phyloP scores from a whole-genome alignment of 2,113 vertebrate genomes.

The Noctilio leporinus region DNA sequence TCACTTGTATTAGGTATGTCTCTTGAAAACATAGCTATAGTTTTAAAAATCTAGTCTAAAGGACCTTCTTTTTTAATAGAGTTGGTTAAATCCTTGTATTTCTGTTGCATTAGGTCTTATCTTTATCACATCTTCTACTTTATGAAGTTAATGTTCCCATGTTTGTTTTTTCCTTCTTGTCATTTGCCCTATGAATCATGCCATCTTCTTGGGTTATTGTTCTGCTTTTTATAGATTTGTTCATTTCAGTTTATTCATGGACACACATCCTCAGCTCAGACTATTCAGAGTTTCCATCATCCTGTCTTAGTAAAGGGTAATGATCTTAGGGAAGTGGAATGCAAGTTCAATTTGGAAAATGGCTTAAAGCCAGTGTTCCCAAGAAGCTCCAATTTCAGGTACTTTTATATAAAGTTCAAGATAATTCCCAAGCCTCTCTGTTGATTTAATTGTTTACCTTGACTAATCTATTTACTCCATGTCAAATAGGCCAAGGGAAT shows the following conservation, averaged over 20 bases:
- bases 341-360: not conserved
- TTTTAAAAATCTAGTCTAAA: not conserved
- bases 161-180: not conserved
- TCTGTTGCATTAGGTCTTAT: not conserved
- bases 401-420: not conserved
- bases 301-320: not conserved
- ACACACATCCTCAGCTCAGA: not conserved
- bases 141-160: not conserved
- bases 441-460: not conserved
- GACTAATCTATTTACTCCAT: not conserved
- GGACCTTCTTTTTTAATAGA: not conserved
- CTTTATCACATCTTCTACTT: not conserved
- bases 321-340: not conserved
- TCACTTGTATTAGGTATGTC: not conserved
- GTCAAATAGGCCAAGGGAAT: not conserved
- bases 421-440: not conserved
- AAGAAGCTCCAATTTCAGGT: slow-evolving; percentile 6
- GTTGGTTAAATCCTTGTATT: not conserved
- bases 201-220: not conserved
- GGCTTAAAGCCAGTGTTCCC: not conserved
- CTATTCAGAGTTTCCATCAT: not conserved
- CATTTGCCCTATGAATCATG: not conserved
- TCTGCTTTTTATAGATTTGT: not conserved
- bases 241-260: not conserved
- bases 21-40: not conserved